Evolutionary conservation across 2,797 vertebrate species (phyloP).

Genomic region (Coreius guichenoti): DNA sequence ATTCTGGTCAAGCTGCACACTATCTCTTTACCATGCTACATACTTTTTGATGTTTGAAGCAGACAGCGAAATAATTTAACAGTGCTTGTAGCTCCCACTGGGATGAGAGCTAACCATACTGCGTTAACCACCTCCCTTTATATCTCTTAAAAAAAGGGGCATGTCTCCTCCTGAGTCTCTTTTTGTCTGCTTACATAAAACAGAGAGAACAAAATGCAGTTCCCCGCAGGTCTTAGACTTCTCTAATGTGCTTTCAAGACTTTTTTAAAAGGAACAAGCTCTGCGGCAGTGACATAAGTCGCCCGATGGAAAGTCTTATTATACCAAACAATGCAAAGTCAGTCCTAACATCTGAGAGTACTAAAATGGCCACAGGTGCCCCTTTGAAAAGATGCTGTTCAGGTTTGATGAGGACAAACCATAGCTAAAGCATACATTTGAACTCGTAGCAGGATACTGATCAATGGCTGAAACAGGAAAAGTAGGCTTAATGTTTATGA

Average conservation of each 20-base stretch:
- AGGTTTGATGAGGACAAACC: constrained; percentile 13
- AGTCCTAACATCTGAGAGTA: constrained; percentile 26
- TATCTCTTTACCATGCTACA: constrained; percentile 12
- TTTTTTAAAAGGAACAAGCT: constrained; percentile 57
- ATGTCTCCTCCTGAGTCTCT: constrained; percentile 30
- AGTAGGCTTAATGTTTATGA: not conserved
- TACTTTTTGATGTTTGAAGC: constrained; percentile 20
- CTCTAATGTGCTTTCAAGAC: constrained; percentile 73
- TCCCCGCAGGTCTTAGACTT: constrained; percentile 55
- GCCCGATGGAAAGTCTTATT: constrained; percentile 16
- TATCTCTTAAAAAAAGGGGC: constrained; percentile 10
- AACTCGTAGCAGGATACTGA: not conserved
- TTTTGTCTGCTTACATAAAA: constrained; percentile 44
- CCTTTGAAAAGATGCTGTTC: constrained; percentile 28
- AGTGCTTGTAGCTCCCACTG: constrained; percentile 1
- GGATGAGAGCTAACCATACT: not conserved
- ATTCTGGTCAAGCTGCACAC: not conserved
- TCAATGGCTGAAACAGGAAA: not conserved
- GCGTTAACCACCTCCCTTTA: constrained; percentile 25
- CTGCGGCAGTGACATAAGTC: constrained; percentile 25
- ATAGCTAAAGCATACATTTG: not conserved
- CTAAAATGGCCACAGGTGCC: constrained; percentile 27
- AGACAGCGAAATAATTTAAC: constrained; percentile 19
- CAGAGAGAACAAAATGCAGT: constrained; percentile 37
- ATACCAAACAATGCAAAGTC: constrained; percentile 29